Evolutionary conservation across 2,797 vertebrate species (phyloP), one percentile per base, ranked within the genome.

Genomic region (Orientallactaga sibirica): DNA sequence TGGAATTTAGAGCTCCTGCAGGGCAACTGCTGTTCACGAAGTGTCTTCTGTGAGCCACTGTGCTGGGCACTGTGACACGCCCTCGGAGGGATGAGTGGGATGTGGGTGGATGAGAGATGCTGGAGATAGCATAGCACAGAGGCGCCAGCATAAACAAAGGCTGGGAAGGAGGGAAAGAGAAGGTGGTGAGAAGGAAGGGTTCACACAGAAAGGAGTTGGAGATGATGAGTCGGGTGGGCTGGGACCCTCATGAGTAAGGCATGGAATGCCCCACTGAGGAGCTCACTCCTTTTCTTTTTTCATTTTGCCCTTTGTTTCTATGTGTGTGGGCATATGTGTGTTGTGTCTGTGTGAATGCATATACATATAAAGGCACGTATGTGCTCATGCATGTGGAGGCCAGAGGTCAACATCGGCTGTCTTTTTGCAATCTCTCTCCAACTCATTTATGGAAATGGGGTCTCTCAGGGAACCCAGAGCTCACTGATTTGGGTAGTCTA

Each of bases 171-270:
- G 37, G 16, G 71, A 16, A 24, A 41, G 15, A 74, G n/a, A 15
- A 27, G 62, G 33, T 33, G n/a, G 12, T 33, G 48, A 68, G n/a
- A 73, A 33, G 11, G n/a, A 73, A 33, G 11, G 10, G 7, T 41
- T 29, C 58, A 0, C 75, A 64, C 64, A 66, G 83, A 73, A 76
- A 70, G 48, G 48, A 5, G 29, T 18, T 33, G 22, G 1, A 48
- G 14, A 4, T 43, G 6, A 70, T 1, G 11, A n/a, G 12, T 29
- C 7, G 52, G 22, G 5, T 52, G 15, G 3, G 19, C 24, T 16
- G 19, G 3, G 18, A 62, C 33, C 18, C 7, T 0, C 0, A 0
- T 55, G 19, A 29, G 33, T 24, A 62, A 64, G 24, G 11, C 7
- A 20, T 75, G n/a, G 12, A 81, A 41, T 3, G 3, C 12, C 58